A percentile compares a stretch with the other conserved stretches of the same genome.
Evolutionary conservation across 1,140 invertebrate genomes (phyloP).

Genomic region (Drosophila oshimai): DNA sequence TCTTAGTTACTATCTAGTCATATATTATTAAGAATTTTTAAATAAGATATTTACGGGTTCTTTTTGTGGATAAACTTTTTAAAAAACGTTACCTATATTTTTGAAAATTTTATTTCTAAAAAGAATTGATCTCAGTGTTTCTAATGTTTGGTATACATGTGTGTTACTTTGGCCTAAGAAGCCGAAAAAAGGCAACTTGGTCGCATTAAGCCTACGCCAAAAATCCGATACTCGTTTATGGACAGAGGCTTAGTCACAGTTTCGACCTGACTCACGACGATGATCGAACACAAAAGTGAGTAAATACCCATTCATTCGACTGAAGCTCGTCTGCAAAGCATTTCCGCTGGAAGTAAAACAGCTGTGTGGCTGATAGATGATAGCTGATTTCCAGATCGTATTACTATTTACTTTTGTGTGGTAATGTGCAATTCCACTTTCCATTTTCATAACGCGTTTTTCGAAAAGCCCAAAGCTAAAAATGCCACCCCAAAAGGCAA

Average conservation of each 20-base stretch:
- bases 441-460: conserved; percentile 49
- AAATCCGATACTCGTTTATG: conserved; percentile 35
- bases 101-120: neutral
- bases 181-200: conserved; percentile 38
- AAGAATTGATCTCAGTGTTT: neutral
- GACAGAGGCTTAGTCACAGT: conserved; percentile 38
- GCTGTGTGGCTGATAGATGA: conserved; percentile 22
- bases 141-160: neutral
- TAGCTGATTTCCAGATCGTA: neutral
- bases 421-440: conserved; percentile 37
- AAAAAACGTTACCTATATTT: neutral
- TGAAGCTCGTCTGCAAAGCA: conserved; percentile 4
- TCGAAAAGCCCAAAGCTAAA: neutral
- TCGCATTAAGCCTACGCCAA: conserved; percentile 53
- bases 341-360: conserved; percentile 33
- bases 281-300: conserved; percentile 26
- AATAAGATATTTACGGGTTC: too few species aligned
- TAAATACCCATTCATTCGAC: neutral
- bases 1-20: too few species aligned
- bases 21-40: too few species aligned
- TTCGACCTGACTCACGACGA: conserved; percentile 22
- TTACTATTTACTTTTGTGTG: conserved; percentile 4
- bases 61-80: too few species aligned
- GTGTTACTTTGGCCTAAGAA: conserved; percentile 9
- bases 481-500: conserved; percentile 19